phyloP scores from a whole-genome alignment of 2,888 invertebrate genomes.

The Tenthredo scrophulariae region DNA sequence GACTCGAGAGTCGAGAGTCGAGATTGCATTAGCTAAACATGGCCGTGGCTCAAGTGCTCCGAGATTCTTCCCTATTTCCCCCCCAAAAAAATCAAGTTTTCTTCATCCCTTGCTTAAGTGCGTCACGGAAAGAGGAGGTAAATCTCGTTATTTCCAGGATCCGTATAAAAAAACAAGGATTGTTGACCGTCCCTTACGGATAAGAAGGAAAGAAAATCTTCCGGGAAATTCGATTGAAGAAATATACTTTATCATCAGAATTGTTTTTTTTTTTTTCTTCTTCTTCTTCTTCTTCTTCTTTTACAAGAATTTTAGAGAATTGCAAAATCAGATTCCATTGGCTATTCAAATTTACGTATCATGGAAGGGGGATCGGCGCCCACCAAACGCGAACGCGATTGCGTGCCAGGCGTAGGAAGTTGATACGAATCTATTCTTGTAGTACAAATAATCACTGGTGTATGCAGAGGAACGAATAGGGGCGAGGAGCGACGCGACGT shows the following conservation, averaged over 20 bases:
- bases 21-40: conserved; percentile 67
- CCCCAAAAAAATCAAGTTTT: background rate
- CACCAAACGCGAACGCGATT: background rate
- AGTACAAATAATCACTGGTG: conserved; percentile 70
- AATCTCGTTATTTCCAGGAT: conserved; percentile 6
- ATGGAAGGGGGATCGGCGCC: background rate
- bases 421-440: conserved; percentile 75
- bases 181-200: background rate
- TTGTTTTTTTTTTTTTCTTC: too few relatives aligned
- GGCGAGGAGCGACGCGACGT: background rate
- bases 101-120: conserved; percentile 13
- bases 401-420: conserved; percentile 73
- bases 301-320: background rate
- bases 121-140: conserved; percentile 31
- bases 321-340: conserved; percentile 15
- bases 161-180: background rate
- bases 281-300: too few relatives aligned
- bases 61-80: conserved; percentile 29
- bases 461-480: conserved; percentile 52
- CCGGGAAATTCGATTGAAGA: background rate
- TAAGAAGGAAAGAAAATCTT: background rate
- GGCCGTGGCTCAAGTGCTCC: conserved; percentile 53
- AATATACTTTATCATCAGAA: background rate
- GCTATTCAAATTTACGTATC: background rate
- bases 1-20: conserved; percentile 54